phyloP scores from a whole-genome alignment of 2,113 vertebrate genomes.

The Alethe diademata region DNA sequence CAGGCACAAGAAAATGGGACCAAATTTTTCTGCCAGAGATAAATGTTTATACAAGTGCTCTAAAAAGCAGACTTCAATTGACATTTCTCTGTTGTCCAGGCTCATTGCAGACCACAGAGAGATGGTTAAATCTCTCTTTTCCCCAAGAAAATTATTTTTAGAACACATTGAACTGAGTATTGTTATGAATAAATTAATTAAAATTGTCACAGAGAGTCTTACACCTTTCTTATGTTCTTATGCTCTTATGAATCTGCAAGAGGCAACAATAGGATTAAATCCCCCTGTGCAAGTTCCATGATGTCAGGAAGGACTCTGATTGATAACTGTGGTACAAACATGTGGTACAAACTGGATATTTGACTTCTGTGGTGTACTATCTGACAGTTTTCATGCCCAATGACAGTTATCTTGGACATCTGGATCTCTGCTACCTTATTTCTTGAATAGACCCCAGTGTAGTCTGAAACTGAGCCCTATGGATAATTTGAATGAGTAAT shows the following conservation, averaged over 20 bases:
- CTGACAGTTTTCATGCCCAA: background rate
- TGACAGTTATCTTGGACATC: background rate
- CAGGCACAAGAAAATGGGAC: background rate
- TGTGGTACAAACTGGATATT: background rate
- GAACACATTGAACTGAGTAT: background rate
- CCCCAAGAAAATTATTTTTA: background rate
- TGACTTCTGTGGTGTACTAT: background rate
- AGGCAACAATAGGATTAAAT: background rate
- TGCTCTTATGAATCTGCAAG: background rate
- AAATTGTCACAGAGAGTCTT: background rate
- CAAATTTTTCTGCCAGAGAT: background rate
- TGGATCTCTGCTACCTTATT: background rate
- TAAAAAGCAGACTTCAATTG: background rate
- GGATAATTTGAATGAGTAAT: background rate
- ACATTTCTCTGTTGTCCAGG: background rate
- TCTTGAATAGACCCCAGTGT: fast-evolving
- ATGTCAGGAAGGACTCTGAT: background rate
- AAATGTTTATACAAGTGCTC: background rate
- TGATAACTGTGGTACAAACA: background rate
- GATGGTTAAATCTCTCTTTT: background rate
- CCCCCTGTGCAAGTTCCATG: background rate
- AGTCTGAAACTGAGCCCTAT: background rate
- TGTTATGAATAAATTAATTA: background rate
- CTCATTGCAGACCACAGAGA: background rate
- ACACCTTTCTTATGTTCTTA: background rate